Evolutionary conservation across 1,140 invertebrate species (phyloP).

Genomic region (Copidosoma floridanum): DNA sequence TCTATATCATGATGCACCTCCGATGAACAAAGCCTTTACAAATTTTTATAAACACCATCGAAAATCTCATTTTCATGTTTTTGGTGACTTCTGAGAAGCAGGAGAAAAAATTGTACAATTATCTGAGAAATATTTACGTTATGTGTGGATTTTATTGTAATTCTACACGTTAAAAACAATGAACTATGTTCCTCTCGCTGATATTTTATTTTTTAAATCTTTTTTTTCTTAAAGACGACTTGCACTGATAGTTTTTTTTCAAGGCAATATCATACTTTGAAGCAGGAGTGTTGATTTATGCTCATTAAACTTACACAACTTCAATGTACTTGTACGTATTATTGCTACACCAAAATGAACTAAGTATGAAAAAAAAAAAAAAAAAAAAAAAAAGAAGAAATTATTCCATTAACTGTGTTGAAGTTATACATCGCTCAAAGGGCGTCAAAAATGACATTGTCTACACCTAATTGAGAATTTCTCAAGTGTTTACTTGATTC

Average conservation of each 20-base stretch:
- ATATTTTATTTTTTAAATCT: slow-evolving; percentile 1
- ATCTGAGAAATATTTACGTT: slow-evolving; percentile 28
- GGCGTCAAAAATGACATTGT: slow-evolving; percentile 14
- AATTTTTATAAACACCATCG: slow-evolving; percentile 27
- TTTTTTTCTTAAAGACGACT: too few species aligned
- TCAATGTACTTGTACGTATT: slow-evolving; percentile 37
- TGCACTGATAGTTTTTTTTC: too few species aligned
- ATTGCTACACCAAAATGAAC: slow-evolving; percentile 36
- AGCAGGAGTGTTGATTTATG: slow-evolving; percentile 33
- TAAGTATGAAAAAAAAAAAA: too few species aligned
- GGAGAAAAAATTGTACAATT: too few species aligned
- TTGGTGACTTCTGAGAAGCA: slow-evolving; percentile 17
- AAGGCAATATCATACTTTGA: slow-evolving; percentile 8
- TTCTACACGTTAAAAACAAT: too few species aligned
- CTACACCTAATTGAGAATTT: not conserved
- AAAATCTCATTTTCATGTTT: too few species aligned
- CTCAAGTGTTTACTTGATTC: not conserved
- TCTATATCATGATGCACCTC: slow-evolving; percentile 31
- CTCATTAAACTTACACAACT: slow-evolving; percentile 32
- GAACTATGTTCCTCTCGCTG: not conserved
- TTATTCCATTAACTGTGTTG: slow-evolving; percentile 1
- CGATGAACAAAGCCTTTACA: slow-evolving; percentile 39
- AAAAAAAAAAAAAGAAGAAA: too few species aligned
- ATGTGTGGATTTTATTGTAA: slow-evolving; percentile 31
- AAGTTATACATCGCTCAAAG: not conserved